phyloP scores from a whole-genome alignment of 2,797 vertebrate genomes.

The Okamejei kenojei region DNA sequence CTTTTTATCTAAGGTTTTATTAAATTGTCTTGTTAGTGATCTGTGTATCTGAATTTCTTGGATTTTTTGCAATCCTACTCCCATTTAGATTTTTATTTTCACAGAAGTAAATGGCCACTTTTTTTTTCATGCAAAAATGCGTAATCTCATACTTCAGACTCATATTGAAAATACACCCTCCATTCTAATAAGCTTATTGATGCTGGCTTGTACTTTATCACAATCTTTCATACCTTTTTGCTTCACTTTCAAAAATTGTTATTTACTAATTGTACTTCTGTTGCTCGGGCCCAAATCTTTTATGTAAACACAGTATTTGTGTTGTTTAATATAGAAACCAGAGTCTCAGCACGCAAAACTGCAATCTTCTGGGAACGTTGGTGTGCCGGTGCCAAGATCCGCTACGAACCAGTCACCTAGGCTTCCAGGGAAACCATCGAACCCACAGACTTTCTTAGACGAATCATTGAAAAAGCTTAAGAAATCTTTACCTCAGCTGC shows the following conservation, averaged over 20 bases:
- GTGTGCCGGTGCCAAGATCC: slow-evolving; percentile 59
- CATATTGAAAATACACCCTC: too few species aligned
- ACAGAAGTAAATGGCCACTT: too few species aligned
- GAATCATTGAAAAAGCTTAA: slow-evolving; percentile 67
- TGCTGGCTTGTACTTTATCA: background rate
- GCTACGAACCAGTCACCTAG: slow-evolving; percentile 50
- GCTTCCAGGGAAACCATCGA: slow-evolving; percentile 48
- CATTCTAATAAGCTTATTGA: background rate
- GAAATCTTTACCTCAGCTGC: slow-evolving; percentile 57
- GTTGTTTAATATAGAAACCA: slow-evolving; percentile 58
- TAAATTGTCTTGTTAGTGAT: background rate
- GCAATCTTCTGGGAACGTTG: slow-evolving; percentile 63
- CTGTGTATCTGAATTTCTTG: background rate
- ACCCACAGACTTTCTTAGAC: slow-evolving; percentile 53
- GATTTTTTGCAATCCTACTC: background rate
- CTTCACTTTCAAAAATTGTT: too few species aligned
- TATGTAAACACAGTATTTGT: background rate
- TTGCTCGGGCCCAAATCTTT: background rate
- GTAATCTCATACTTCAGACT: too few species aligned
- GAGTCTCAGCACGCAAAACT: slow-evolving; percentile 61
- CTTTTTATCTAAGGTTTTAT: background rate
- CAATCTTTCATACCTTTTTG: background rate
- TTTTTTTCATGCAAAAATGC: background rate
- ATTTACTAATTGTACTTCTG: background rate
- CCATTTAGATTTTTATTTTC: background rate